Evolutionary conservation across 2,797 vertebrate genomes (phyloP), one percentile per base, ranked within the genome.

Genomic region (Catharus ustulatus): DNA sequence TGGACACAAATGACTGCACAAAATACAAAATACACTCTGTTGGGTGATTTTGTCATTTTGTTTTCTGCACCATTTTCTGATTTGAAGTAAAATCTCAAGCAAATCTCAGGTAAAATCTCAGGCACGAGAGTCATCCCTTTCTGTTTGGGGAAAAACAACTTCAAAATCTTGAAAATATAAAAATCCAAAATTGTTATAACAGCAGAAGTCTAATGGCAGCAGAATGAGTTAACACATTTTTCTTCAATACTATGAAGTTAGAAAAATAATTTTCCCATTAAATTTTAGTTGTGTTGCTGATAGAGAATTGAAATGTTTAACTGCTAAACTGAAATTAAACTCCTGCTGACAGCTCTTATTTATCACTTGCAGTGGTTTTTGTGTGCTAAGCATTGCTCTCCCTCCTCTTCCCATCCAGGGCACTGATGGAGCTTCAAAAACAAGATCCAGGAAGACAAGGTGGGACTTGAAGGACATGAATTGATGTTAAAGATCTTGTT

Each of bases 311-410:
- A 84, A 80, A 82, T 74, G 9, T 74, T 89, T 24, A 78, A 12
- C 22, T 94, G 29, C 77, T 93, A 69, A 91, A 71, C 13, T 86
- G 51, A 77, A 58, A 55, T 74, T 66, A 94, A 95, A 22, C 11
- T 74, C 24, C 58, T 89, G 51, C 19, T 74, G 68, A 75, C 62
- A 64, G 46, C 22, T 74, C 45, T 83, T 74, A 59, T 55, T 86
- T 87, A 54, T 83, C n/a, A 77, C 3, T 16, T 61, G 24, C 32
- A 71, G 23, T 51, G 27, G 23, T 68, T 71, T 74, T 26, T 43
- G 19, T 45, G 46, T 40, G 4, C 27, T 62, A 18, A 94, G 15
- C 11, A 9, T 68, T 72, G 6, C 26, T 95, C 9, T 90, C 36
- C 14, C 8, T 21, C 91, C 40, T 77, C 19, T 84, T 77, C 29